Evolutionary conservation across 92 coral and sea anemone species (phyloP), one percentile per base, ranked within the genome.

Genomic region (Hydrozoanthus gracilis): DNA sequence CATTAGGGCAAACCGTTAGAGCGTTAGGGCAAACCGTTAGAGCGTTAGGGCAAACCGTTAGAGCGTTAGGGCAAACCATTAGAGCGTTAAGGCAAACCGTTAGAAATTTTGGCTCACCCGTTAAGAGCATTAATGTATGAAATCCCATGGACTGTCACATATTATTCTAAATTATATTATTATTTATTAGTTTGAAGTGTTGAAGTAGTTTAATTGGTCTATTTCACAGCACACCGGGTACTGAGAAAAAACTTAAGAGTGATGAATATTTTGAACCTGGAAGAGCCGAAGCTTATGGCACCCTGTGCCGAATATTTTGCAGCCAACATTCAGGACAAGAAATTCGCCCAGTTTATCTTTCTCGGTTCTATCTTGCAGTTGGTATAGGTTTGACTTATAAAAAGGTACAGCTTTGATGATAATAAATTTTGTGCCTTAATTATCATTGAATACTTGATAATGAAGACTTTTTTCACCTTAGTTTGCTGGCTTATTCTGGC

Each of bases 261-360:
- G 95, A 93, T 13, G 90, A 89, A 15, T 68, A 89, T 15, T 97
- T 95, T 93, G 99, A 97, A 66, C 99, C 98, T 69, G 99, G 99
- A 9, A 91, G 97, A 20, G 99, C 99, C 46, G 99, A 97, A 75
- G 99, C 99, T 2, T 93, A 87, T 92, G 99, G 99, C 45, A 93
- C 98, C 7, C 85, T 97, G 52, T 97, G 98, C 60, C 93, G 99
- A 49, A 95, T 97, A 89, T 97, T 97, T 61, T 97, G 99, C 85
- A 93, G 98, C 82, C 99, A 93, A 77, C 90, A 93, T 46, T 92
- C 99, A 83, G 98, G 96, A 10, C 92, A 95, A 77, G 91, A 91
- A 55, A 78, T 97, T 48, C 77, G 96, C 35, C 99, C 99, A 14
- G 97, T 95, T 13, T 95, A 95, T 84, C 89, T 97, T 8, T 95